Conservation (phyloP, 2,797 vertebrate genomes). For the Momotus momota region DNA sequence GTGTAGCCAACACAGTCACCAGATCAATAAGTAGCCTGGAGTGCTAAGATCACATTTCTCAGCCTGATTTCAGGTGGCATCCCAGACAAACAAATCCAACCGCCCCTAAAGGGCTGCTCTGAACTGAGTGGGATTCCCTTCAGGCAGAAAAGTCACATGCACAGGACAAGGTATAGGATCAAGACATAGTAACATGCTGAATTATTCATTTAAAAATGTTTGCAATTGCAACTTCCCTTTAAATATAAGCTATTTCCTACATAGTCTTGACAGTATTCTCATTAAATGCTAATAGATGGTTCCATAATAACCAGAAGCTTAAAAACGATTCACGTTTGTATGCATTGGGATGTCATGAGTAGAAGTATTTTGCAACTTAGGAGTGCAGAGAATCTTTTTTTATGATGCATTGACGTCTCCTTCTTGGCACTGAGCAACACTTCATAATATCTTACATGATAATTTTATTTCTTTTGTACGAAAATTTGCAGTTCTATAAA, state of each 20-base stretch:
- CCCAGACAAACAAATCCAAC: neutral
- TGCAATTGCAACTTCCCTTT: conserved; percentile 21
- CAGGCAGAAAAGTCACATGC: neutral
- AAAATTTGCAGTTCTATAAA: conserved; percentile 29
- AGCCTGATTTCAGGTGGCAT: neutral
- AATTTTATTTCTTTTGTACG: neutral
- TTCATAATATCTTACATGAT: neutral
- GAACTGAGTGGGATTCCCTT: neutral
- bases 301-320: conserved; percentile 49
- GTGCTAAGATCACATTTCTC: neutral
- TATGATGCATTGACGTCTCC: neutral
- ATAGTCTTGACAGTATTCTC: neutral
- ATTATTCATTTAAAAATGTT: conserved; percentile 35
- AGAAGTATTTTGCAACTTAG: neutral
- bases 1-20: neutral
- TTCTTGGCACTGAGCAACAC: neutral
- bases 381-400: neutral
- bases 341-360: neutral
- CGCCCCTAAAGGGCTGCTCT: neutral
- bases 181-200: neutral
- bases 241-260: conserved; percentile 28
- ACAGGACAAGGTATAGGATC: neutral
- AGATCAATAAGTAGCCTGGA: conserved; percentile 32
- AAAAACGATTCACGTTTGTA: conserved; percentile 40
- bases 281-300: conserved; percentile 36